phyloP scores from a whole-genome alignment of 2,888 invertebrate species.

The Drosophila dives region DNA sequence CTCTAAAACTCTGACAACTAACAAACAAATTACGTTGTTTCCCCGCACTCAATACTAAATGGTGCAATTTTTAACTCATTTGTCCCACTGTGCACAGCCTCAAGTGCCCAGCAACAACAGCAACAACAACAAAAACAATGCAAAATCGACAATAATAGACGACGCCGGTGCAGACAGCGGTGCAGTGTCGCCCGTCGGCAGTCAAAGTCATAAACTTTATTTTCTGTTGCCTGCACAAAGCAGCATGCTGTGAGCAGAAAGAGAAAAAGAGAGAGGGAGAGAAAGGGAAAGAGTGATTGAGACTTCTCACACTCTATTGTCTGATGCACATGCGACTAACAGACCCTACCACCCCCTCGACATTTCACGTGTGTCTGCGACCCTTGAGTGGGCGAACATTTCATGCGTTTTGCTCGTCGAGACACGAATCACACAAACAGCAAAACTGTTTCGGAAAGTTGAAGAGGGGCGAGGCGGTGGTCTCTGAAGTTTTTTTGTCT shows the following conservation, averaged over 20 bases:
- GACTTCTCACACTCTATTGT: constrained; percentile 51
- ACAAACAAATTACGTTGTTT: background rate
- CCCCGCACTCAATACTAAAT: background rate
- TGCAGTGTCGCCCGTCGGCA: constrained; percentile 65
- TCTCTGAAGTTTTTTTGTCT: constrained; percentile 52
- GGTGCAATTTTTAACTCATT: background rate
- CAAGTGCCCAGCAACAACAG: constrained; percentile 41
- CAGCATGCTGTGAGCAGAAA: constrained; percentile 55
- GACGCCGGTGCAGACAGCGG: constrained; percentile 73
- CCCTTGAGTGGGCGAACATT: constrained; percentile 75
- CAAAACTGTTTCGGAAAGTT: constrained; percentile 17
- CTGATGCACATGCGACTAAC: constrained; percentile 69
- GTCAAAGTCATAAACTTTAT: constrained; percentile 80
- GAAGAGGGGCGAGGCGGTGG: background rate
- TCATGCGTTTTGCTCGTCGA: constrained; percentile 75
- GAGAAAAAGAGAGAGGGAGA: constrained; percentile 15
- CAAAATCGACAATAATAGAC: constrained; percentile 73
- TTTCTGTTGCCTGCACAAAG: constrained; percentile 80
- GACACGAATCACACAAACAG: constrained; percentile 64
- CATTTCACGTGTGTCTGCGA: constrained; percentile 58
- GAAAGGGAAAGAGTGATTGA: constrained; percentile 21
- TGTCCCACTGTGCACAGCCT: constrained; percentile 50
- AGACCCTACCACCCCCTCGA: background rate
- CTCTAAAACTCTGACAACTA: background rate
- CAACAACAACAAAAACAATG: constrained; percentile 62